Evolutionary conservation across 2,113 vertebrate genomes (phyloP), one percentile per base, ranked within the genome.

Genomic region (Typhlomys cinereus): DNA sequence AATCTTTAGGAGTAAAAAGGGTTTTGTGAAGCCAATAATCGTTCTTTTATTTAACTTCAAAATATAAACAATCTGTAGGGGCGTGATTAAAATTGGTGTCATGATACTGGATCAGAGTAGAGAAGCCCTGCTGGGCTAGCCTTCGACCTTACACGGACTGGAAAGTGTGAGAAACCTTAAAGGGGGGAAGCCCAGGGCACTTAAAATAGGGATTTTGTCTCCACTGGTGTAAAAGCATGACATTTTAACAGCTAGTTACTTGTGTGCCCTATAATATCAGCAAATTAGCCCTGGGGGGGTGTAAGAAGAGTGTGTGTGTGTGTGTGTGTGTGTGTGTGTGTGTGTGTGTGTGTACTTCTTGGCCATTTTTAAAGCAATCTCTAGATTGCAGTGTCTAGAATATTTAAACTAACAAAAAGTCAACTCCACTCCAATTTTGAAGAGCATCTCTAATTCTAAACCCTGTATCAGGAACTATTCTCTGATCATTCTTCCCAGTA

Each of bases 11-110:
- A 90, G 7, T 41, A 12, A 91, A 82, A 89, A 85, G 17, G 0
- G 7, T 85, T 94, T 70, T 75, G 21, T 69, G 66, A 85, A 70
- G 20, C 57, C 7, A 78, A 87, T 74, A 31, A 74, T 74, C 3
- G 18, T 91, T 76, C 71, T 74, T 54, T 91, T 57, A 20, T 82
- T 88, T 93, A 62, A 50, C 29, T 67, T 87, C 83, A 89, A 76
- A 88, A 52, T 29, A 46, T 14, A 8, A 50, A 57, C 27, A 69
- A 44, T 9, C 17, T 66, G 1, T 62, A 44, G 41, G 5, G n/a
- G 21, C 31, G 20, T 57, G 5, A 29, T 61, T 5, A 70, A 64
- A 52, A 50, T 36, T 13, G 8, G 61, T 57, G 48, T n/a, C 31
- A 7, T 5, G 1, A 27, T 62, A 27, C 36, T n/a, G 6, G 11